Base-by-base conservation (phyloP, 2,888 invertebrate genomes). In the Polymixis flavicincta region DNA sequence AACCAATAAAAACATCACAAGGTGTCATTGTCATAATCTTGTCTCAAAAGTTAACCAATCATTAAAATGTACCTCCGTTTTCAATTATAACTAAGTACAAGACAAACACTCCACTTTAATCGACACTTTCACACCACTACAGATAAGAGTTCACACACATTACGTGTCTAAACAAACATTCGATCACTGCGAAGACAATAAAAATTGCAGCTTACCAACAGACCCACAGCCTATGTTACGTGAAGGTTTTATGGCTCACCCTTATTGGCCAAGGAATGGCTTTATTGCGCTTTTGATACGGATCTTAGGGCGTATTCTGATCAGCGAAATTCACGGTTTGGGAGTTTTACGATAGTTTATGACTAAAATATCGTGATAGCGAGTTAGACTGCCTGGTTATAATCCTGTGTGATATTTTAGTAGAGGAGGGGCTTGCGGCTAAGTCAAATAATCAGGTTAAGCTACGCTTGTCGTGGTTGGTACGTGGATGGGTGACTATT, bases 211-310 rank as follows among this genome's bases (percentile, higher is more conserved):
- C 88, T 87, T 74, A 74, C 86, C 84, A 82, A 74, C 83, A 85
- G 72, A 79, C 73, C 86, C 87, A 37, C 78, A 78, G 84, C 85
- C 75, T 78, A 83, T 80, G 87, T 88, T 74, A 79, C 88, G 80
- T 86, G 87, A 89, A 89, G 89, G 90, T 91, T 92, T 93, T 92
- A 92, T 92, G 85, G 88, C 68, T 73, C 70, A 69, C 80, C 89
- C 89, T 92, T 90, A 92, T 91, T 90, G 89, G 87, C 82, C 80
- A 87, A 88, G 89, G 87, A 92, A 92, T 89, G 83, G 86, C 86
- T 91, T 91, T 92, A 92, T 91, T 89, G 85, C 79, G 74, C 78
- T 73, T 86, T 86, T 89, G 89, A 92, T 91, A 89, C 70, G 76
- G 76, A 90, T 88, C 87, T 84, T 64, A 64, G 77, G 83, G 75